Conservation (phyloP, 2,113 vertebrate species). For the Myrmophylax atrothorax region DNA sequence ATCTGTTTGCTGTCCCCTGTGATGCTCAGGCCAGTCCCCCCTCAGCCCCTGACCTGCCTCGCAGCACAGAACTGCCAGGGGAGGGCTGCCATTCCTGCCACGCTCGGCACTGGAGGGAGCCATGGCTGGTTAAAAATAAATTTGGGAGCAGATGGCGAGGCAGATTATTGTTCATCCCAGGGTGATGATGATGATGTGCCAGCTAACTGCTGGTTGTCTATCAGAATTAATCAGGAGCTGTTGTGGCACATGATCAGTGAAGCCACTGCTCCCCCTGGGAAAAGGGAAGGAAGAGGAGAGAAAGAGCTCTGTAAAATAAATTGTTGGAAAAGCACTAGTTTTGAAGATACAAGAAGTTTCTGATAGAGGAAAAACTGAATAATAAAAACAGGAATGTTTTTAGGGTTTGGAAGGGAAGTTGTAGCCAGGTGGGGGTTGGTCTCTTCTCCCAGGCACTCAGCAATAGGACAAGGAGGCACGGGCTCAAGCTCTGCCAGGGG, state of each 20-base stretch:
- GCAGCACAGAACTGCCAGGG: not conserved
- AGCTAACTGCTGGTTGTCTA: slow-evolving; percentile 63
- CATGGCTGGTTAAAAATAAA: slow-evolving; percentile 67
- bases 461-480: too few relatives aligned
- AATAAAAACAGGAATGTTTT: not conserved
- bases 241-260: slow-evolving; percentile 10
- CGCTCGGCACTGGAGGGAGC: not conserved
- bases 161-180: slow-evolving; percentile 56
- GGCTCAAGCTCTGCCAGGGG: too few relatives aligned
- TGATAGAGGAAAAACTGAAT: not conserved
- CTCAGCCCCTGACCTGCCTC: not conserved
- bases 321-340: not conserved
- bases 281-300: not conserved
- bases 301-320: not conserved
- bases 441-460: too few relatives aligned
- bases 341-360: not conserved
- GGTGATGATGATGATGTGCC: slow-evolving; percentile 47
- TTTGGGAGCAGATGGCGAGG: slow-evolving; percentile 71
- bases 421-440: too few relatives aligned
- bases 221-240: slow-evolving; percentile 65
- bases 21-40: not conserved
- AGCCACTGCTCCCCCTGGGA: slow-evolving; percentile 5
- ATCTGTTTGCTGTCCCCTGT: not conserved
- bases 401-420: not conserved
- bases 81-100: not conserved